Evolutionary conservation across 2,888 invertebrate species (phyloP).

Genomic region (Leuctra nigra): DNA sequence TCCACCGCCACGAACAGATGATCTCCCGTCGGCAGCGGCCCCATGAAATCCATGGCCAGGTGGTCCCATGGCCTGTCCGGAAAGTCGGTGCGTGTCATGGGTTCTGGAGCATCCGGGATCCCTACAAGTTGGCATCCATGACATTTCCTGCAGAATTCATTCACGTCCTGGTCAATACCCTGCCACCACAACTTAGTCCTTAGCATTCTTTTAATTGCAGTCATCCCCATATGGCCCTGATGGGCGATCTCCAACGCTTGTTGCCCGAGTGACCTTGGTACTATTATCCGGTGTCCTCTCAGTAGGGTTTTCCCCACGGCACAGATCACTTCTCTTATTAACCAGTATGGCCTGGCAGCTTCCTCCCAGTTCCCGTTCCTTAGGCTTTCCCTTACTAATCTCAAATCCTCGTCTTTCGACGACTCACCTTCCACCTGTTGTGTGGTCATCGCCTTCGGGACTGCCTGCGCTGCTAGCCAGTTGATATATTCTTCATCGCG

Average conservation of each 20-base stretch:
- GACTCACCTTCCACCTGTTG: background rate
- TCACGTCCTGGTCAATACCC: background rate
- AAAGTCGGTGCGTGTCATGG: conserved; percentile 20
- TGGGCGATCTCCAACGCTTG: background rate
- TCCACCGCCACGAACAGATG: background rate
- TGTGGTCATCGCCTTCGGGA: background rate
- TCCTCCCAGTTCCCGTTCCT: background rate
- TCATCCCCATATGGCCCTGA: background rate
- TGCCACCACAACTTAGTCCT: background rate
- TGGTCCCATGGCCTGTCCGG: background rate
- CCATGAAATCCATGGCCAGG: conserved; percentile 3
- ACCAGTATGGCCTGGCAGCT: background rate
- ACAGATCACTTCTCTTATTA: background rate
- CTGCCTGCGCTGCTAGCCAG: background rate
- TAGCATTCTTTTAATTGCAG: background rate
- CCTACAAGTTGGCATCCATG: conserved; percentile 26
- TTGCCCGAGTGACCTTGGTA: background rate
- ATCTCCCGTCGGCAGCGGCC: background rate
- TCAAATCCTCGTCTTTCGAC: background rate
- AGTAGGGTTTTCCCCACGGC: background rate
- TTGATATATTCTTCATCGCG: background rate
- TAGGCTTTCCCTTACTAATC: background rate
- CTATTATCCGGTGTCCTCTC: background rate
- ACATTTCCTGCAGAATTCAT: background rate
- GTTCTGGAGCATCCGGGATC: conserved; percentile 23